Evolutionary conservation across 2,797 vertebrate species (phyloP), one percentile per base, ranked within the genome.

Genomic region (Thunnus albacares): DNA sequence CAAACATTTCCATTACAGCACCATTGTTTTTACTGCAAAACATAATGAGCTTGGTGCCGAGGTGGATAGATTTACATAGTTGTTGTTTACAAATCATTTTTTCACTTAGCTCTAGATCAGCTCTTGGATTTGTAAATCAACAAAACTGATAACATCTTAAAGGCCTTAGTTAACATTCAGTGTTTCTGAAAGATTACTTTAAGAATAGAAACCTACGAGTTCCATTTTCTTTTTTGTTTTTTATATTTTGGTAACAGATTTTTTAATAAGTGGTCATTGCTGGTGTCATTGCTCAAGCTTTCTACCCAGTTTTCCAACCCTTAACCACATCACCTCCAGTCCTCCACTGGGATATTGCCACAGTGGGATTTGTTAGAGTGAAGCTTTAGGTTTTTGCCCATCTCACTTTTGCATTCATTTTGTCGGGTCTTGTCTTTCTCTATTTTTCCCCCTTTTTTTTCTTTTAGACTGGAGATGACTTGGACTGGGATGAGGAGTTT

Each of bases 401-500:
- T 72, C 28, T 58, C n/a, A 38, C 14, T 60, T 43, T 61, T 45
- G 0, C 22, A 0, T 53, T 57, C 2, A 8, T 69, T 81, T 47
- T 0, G 17, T 26, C 6, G 0, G 55, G 33, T 38, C n/a, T 59
- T 2, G 0, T 24, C 15, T 60, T 61, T 62, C 11, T 51, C 2
- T 43, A 24, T 14, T 43, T 43, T 38, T 17, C 9, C 0, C 1
- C 12, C 1, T 22, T 13, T 7, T 45, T 63, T 33, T 43, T 15
- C 26, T 28, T 28, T 35, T 17, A 93, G 94, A 57, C 88, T 11
- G 89, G 83, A 66, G 89, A 92, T 22, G 93, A 93, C 41, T 83
- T 94, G 83, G 91, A 94, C 83, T 94, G 94, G 94, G 94, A 95
- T 1, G 93, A 95, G 77, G 93, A 94, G 78, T 93, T 93, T n/a